These are phyloP conservation scores for Lacerta agilis DNA, from an alignment of 2,797 vertebrate genomes.

Conservation along the genomic window DNA sequence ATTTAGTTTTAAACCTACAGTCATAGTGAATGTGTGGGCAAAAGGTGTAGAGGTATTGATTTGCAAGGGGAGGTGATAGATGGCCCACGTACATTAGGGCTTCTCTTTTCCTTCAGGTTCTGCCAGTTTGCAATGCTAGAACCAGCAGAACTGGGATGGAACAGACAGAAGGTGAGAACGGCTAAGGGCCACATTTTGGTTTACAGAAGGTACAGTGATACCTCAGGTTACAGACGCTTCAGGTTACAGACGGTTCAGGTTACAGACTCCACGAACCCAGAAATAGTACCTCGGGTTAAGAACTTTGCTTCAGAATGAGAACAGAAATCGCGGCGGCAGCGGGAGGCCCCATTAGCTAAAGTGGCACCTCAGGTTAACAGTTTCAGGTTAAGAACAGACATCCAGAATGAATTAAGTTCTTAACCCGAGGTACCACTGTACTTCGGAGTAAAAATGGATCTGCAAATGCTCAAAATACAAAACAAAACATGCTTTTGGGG, in stretches of 20 bases:
- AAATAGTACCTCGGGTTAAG: too few species aligned
- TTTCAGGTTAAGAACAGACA: too few species aligned
- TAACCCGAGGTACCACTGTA: not conserved
- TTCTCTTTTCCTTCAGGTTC: slow-evolving; percentile 15
- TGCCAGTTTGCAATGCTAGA: not conserved
- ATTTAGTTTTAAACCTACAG: slow-evolving; percentile 32
- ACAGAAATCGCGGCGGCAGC: too few species aligned
- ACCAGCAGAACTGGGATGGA: not conserved
- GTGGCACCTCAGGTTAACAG: too few species aligned
- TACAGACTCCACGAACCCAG: too few species aligned
- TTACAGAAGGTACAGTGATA: not conserved
- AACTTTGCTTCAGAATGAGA: too few species aligned
- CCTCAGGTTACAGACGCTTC: too few species aligned
- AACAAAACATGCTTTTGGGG: slow-evolving; percentile 8
- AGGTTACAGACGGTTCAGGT: too few species aligned
- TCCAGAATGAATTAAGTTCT: too few species aligned
- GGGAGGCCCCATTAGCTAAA: too few species aligned
- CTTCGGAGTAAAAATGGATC: slow-evolving; percentile 16
- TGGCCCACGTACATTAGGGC: slow-evolving; percentile 10
- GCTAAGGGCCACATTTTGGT: not conserved
- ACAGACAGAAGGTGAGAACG: rapidly evolving
- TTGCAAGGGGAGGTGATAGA: not conserved
- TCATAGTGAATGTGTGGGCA: not conserved
- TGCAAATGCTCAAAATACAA: not conserved
- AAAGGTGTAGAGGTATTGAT: not conserved